phyloP scores from a whole-genome alignment of 2,888 invertebrate species.

The Calameuta pallipes region DNA sequence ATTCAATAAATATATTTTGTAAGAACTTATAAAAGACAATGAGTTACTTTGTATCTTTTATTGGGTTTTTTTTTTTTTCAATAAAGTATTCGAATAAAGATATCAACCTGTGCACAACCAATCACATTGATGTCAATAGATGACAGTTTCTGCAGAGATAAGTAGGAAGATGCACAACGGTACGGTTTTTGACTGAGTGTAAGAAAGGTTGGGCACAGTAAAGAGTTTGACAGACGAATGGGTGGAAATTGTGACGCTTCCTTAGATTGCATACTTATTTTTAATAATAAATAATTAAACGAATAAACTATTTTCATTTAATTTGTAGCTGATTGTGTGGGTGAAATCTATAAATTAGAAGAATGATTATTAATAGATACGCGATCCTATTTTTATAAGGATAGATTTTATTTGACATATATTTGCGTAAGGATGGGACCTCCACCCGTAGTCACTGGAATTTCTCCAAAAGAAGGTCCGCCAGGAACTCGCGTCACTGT shows the following conservation, averaged over 20 bases:
- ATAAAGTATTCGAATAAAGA: background rate
- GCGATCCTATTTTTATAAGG: background rate
- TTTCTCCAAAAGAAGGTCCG: conserved; percentile 98
- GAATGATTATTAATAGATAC: background rate
- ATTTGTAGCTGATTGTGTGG: background rate
- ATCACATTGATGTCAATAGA: background rate
- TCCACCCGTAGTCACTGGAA: conserved; percentile 92
- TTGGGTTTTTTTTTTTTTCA: background rate
- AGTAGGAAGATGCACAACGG: no score
- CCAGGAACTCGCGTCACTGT: conserved; percentile 96
- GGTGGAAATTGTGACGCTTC: background rate
- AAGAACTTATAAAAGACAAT: background rate
- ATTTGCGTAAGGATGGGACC: conserved; percentile 71
- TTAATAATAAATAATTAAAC: background rate
- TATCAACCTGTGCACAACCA: background rate
- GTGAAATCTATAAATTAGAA: background rate
- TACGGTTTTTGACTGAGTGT: background rate
- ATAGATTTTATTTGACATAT: background rate
- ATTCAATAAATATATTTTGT: background rate
- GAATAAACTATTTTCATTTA: background rate
- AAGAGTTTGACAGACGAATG: background rate
- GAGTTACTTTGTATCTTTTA: background rate
- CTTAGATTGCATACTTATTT: background rate
- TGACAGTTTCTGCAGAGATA: background rate
- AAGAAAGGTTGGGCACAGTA: background rate